Evolutionary conservation across 2,113 vertebrate species (phyloP).

Genomic region (Lota lota): DNA sequence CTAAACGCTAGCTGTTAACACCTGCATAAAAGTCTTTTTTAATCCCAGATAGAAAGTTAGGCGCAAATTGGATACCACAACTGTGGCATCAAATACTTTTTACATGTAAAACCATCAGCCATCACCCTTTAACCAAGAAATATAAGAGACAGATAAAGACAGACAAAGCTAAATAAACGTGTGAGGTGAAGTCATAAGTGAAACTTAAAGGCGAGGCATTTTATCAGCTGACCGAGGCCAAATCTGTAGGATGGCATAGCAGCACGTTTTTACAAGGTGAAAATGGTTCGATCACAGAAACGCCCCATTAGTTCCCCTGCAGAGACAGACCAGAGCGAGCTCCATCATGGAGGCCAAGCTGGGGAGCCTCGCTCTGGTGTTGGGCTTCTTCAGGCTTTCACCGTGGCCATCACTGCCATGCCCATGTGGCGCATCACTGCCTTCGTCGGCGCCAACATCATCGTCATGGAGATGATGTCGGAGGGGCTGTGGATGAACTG

Average conservation of each 20-base stretch:
- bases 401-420: conserved; percentile 76
- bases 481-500: conserved; percentile 95
- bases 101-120: too few species aligned
- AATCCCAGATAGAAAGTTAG: too few species aligned
- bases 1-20: too few species aligned
- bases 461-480: conserved; percentile 78
- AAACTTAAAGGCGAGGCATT: not conserved
- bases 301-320: not conserved
- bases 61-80: too few species aligned
- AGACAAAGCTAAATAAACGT: not conserved
- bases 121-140: too few species aligned
- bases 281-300: not conserved
- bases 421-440: conserved; percentile 91
- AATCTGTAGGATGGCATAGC: conserved; percentile 52
- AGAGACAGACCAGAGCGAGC: not conserved
- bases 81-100: too few species aligned
- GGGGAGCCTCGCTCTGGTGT: conserved; percentile 75
- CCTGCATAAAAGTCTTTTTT: too few species aligned
- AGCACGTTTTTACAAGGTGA: not conserved
- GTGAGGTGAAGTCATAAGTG: not conserved
- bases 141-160: too few species aligned
- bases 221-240: not conserved
- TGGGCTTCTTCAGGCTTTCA: conserved; percentile 79
- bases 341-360: conserved; percentile 49
- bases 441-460: conserved; percentile 79